Evolutionary conservation across 2,888 invertebrate species (phyloP).

Genomic region (Zygothrica quintamaculata): DNA sequence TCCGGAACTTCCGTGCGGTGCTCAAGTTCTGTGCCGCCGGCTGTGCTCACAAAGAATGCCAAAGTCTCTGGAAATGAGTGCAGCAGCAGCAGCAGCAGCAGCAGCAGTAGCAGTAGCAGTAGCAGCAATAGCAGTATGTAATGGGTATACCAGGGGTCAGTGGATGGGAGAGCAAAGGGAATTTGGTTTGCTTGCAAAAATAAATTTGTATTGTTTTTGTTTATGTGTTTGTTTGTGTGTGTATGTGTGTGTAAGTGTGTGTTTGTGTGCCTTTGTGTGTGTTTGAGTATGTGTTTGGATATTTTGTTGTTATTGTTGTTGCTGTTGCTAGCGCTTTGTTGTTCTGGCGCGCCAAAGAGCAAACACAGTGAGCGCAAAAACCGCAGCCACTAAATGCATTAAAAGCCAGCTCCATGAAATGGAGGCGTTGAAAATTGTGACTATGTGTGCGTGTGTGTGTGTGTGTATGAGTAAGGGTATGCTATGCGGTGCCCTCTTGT

Average conservation of each 20-base stretch:
- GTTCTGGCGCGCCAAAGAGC: conserved; percentile 73
- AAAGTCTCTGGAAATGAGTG: conserved; percentile 28
- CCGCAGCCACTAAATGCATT: conserved; percentile 80
- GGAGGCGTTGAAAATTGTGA: conserved; percentile 57
- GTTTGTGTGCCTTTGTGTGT: too few relatives aligned
- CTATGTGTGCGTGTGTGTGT: conserved; percentile 11
- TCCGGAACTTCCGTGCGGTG: conserved; percentile 75
- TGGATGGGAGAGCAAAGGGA: conserved; percentile 2
- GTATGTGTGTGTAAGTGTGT: conserved; percentile 10
- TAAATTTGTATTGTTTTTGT: conserved; percentile 75
- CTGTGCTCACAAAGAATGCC: conserved; percentile 47
- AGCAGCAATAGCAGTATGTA: conserved; percentile 2
- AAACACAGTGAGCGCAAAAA: conserved; percentile 76
- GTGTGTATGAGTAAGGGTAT: neutral
- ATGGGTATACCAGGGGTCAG: conserved; percentile 19
- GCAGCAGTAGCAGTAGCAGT: conserved; percentile 10
- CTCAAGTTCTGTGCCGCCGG: conserved; percentile 68
- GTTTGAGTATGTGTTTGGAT: conserved; percentile 19
- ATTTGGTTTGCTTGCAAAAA: conserved; percentile 43
- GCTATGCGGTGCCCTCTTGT: conserved; percentile 30
- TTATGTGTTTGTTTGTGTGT: conserved; percentile 21
- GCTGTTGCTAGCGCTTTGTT: conserved; percentile 37
- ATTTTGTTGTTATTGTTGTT: conserved; percentile 1
- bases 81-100: conserved; percentile 10
- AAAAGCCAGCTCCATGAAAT: conserved; percentile 60